phyloP scores from a whole-genome alignment of 2,113 vertebrate genomes.

The Cyrtonyx montezumae region DNA sequence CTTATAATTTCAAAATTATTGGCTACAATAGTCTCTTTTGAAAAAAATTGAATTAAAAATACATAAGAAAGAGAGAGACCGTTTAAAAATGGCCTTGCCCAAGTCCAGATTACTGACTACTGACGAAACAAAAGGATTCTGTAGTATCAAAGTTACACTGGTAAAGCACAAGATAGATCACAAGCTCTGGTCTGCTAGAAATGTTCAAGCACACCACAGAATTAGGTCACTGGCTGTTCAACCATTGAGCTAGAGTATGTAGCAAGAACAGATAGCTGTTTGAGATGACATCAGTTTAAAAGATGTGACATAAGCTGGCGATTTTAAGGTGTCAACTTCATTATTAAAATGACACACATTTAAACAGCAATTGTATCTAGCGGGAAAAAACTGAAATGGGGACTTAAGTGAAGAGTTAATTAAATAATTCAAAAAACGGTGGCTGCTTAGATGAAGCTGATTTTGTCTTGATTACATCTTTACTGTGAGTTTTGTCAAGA shows the following conservation, averaged over 20 bases:
- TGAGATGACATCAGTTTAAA: background rate
- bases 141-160: background rate
- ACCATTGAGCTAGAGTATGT: background rate
- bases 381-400: background rate
- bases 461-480: slow-evolving; percentile 42
- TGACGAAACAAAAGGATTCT: background rate
- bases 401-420: slow-evolving; percentile 38
- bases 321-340: background rate
- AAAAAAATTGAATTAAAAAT: background rate
- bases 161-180: background rate
- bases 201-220: background rate
- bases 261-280: background rate
- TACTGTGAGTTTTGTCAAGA: slow-evolving; percentile 19
- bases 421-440: background rate
- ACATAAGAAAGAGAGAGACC: background rate
- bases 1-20: background rate
- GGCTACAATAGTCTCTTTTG: background rate
- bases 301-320: background rate
- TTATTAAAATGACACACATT: background rate
- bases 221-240: background rate
- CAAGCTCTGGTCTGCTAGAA: background rate
- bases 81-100: background rate
- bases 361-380: background rate
- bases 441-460: background rate
- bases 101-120: background rate